Percentiles rank a stretch among this genome's conserved stretches.
These are phyloP conservation scores for Pithys albifrons DNA, from an alignment of 2,113 vertebrate genomes.

Conservation along the genomic window DNA sequence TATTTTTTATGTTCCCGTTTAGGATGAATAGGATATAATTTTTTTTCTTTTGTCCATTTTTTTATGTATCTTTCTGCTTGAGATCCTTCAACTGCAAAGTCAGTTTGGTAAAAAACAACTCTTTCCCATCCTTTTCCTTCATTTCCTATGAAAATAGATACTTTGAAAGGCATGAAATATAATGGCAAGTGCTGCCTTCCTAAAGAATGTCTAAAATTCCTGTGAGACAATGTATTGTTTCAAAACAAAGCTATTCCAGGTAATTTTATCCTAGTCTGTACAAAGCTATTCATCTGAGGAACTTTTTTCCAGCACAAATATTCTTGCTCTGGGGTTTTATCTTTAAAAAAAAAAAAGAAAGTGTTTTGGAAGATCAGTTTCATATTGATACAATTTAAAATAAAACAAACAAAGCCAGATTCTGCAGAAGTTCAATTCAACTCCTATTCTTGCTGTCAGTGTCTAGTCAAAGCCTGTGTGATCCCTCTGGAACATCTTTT, in stretches of 20 bases:
- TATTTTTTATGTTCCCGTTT: neutral
- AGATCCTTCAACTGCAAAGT: neutral
- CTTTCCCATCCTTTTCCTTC: neutral
- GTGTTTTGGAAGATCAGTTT: constrained; percentile 46
- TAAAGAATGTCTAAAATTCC: constrained; percentile 41
- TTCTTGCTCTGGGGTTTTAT: constrained; percentile 36
- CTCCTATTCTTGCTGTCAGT: neutral
- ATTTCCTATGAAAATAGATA: constrained; percentile 38
- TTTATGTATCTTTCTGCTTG: neutral
- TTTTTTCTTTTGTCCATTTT: neutral
- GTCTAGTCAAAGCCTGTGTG: neutral
- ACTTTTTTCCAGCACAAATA: constrained; percentile 10
- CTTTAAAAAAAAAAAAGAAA: constrained; percentile 39
- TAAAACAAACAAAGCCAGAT: constrained; percentile 35
- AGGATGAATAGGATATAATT: neutral
- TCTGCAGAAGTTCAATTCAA: neutral
- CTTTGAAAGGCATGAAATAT: constrained; percentile 33
- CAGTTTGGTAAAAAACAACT: neutral
- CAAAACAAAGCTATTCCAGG: constrained; percentile 62
- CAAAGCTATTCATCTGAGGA: constrained; percentile 2
- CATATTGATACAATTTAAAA: constrained; percentile 34
- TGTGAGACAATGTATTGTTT: constrained; percentile 19
- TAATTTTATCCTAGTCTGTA: constrained; percentile 26
- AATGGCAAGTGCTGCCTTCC: constrained; percentile 15
- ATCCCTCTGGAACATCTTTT: neutral